Evolutionary conservation across 2,888 invertebrate genomes (phyloP), one percentile per base, ranked within the genome.

Genomic region (Lycocerus yunnanus): DNA sequence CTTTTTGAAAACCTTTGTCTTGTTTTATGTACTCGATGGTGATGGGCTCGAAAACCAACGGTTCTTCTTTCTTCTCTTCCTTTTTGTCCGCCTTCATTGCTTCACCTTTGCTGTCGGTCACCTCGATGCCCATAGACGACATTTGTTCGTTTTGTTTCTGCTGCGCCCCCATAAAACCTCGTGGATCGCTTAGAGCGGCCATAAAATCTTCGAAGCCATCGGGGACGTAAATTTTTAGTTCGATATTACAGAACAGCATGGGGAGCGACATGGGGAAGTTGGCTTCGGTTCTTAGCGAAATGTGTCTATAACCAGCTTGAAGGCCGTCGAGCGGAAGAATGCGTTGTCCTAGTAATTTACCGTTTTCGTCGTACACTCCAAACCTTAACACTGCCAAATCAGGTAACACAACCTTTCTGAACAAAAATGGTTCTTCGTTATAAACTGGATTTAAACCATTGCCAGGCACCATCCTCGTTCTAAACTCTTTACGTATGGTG

Each of bases 361-460:
- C 96, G 85, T 93, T 98, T 88, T 99, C 99, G 87, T 99, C 99
- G 89, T 98, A 99, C 5, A 99, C 99, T 0, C 98, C 99, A 86
- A 99, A 97, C 15, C 99, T 92, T 14, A 99, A 89, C 8, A 99
- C 98, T 0, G 99, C 99, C 82, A 99, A 87, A 89, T 99, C 99
- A 0, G 99, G 99, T 24, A 99, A 89, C 0, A 99, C 99, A 59
- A 99, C 98, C 91, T 99, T 99, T 84, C 99, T 91, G 88, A 99
- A 99, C 20, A 99, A 90, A 88, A 99, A 99, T 0, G 98, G 93
- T 85, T 99, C 99, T 88, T 99, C 99, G 86, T 99, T 98, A 88
- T 99, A 99, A 1, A 99, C 97, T 0, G 99, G 99, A 89, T 99
- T 99, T 78, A 99, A 91, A 9, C 99, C 99, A 85, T 99, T 99